Percentiles rank a stretch among this genome's conserved stretches.
phyloP scores from a whole-genome alignment of 2,888 invertebrate species.

The Neoscelio sp. region DNA sequence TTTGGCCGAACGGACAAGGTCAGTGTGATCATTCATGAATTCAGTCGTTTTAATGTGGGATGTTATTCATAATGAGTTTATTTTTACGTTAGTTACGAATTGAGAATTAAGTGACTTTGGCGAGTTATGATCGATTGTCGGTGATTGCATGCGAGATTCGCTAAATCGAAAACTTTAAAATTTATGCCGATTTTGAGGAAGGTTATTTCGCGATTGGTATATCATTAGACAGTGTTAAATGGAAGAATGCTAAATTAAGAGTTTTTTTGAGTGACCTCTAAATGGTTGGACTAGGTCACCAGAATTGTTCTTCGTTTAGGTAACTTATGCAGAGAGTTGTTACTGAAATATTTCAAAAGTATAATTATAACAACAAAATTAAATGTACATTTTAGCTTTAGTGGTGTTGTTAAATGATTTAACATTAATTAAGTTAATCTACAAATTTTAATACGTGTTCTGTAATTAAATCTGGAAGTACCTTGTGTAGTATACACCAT shows the following conservation, averaged over 20 bases:
- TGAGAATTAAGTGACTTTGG: slow-evolving; percentile 13
- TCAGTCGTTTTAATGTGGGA: slow-evolving; percentile 23
- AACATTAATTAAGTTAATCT: no score
- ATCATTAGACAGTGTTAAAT: slow-evolving; percentile 5
- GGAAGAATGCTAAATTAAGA: slow-evolving; percentile 5
- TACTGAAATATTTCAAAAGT: no score
- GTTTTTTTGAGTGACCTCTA: slow-evolving; percentile 1
- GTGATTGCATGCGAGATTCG: slow-evolving; percentile 24
- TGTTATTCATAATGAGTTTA: slow-evolving; percentile 32
- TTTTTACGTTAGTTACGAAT: slow-evolving; percentile 2
- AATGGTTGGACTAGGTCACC: slow-evolving; percentile 2
- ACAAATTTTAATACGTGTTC: no score
- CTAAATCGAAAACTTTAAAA: neutral
- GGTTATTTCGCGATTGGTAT: slow-evolving; percentile 17
- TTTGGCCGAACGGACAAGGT: slow-evolving; percentile 24
- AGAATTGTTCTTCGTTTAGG: neutral
- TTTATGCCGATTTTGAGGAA: slow-evolving; percentile 1
- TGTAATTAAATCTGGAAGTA: no score
- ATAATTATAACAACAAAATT: no score
- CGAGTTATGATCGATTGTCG: slow-evolving; percentile 15
- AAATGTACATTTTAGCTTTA: no score
- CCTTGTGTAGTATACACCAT: no score
- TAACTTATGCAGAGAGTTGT: no score
- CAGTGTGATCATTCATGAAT: slow-evolving; percentile 27
- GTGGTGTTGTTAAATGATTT: no score